Evolutionary conservation across 2,113 vertebrate genomes (phyloP), one percentile per base, ranked within the genome.

Genomic region (Sapayoa aenigma): DNA sequence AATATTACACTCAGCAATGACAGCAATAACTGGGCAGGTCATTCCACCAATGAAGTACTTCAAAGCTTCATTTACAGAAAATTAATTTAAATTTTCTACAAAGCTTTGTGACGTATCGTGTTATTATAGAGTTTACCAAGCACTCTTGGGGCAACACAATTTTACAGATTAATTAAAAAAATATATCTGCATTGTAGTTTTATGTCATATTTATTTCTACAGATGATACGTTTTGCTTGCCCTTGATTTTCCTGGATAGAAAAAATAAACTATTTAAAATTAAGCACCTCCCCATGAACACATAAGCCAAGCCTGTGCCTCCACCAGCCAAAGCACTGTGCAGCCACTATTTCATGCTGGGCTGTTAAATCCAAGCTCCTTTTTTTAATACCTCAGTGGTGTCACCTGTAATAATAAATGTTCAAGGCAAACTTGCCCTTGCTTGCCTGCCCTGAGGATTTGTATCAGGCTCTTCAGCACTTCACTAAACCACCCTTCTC

Each of bases 241-340:
- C 3, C 21, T 82, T 75, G 24, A 79, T 55, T 85, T 52, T 85
- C 16, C 33, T 24, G 41, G 33, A 11, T 21, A 72, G 63, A 59
- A 89, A 79, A 87, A 30, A 5, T 0, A 30, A 84, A 76, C 12
- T 19, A 37, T 44, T 65, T 62, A 49, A 87, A 67, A 52, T 82
- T 25, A 65, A 42, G 9, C 18, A 74, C 71, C 4, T 55, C 5
- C 9, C 16, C 20, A 39, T 41, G 23, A 82, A 89, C 3, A 13
- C 0, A 0, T 35, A 50, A 56, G 49, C 35, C 20, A 4, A 24
- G 62, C 9, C 22, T 12, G 18, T 13, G 30, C n/a, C 17, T 69
- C 14, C 11, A 13, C 3, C 22, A 55, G 79, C 72, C 3, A 9
- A 4, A 14, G 20, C 1, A 1, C 22, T 11, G 21, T 46, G 68